These are phyloP conservation scores for Epizoanthus scotinus DNA, from an alignment of 92 coral and sea anemone species.

Conservation along the genomic window DNA sequence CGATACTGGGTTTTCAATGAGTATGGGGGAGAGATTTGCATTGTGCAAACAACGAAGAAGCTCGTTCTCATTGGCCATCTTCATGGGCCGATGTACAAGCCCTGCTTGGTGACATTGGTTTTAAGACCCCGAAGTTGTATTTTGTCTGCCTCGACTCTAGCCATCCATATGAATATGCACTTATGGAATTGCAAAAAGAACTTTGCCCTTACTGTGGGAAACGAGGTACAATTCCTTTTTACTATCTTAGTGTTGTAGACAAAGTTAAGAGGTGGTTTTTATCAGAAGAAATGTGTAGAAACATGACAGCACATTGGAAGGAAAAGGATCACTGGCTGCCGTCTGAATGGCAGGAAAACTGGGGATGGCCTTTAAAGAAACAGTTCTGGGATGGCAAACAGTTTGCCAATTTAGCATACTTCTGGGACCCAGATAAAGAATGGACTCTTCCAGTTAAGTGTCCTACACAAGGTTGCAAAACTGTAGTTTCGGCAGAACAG, in stretches of 20 bases:
- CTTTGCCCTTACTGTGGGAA: slow-evolving; percentile 53
- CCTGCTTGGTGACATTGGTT: slow-evolving; percentile 38
- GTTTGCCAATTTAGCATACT: slow-evolving; percentile 45
- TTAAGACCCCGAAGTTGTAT: slow-evolving; percentile 42
- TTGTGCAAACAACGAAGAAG: slow-evolving; percentile 40
- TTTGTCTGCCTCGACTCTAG: slow-evolving; percentile 53
- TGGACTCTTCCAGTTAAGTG: slow-evolving; percentile 59
- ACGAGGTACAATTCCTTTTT: slow-evolving; percentile 44
- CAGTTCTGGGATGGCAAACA: slow-evolving; percentile 57
- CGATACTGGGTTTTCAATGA: slow-evolving; percentile 55
- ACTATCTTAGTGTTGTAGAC: slow-evolving; percentile 1
- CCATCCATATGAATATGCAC: slow-evolving; percentile 49
- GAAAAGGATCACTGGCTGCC: slow-evolving; percentile 51
- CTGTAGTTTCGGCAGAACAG: slow-evolving; percentile 42
- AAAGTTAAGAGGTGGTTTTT: slow-evolving; percentile 51
- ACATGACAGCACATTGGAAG: slow-evolving; percentile 47
- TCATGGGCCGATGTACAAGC: slow-evolving; percentile 52
- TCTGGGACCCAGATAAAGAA: slow-evolving; percentile 51
- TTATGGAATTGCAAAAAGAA: slow-evolving; percentile 35
- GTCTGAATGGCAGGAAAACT: slow-evolving; percentile 29
- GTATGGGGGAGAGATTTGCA: slow-evolving; percentile 41
- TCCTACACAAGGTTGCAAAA: slow-evolving; percentile 33
- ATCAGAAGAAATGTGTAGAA: slow-evolving; percentile 44
- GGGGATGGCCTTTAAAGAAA: slow-evolving; percentile 43
- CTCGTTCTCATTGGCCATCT: slow-evolving; percentile 48